phyloP scores from a whole-genome alignment of 2,797 vertebrate genomes.

The Thamnophis elegans region DNA sequence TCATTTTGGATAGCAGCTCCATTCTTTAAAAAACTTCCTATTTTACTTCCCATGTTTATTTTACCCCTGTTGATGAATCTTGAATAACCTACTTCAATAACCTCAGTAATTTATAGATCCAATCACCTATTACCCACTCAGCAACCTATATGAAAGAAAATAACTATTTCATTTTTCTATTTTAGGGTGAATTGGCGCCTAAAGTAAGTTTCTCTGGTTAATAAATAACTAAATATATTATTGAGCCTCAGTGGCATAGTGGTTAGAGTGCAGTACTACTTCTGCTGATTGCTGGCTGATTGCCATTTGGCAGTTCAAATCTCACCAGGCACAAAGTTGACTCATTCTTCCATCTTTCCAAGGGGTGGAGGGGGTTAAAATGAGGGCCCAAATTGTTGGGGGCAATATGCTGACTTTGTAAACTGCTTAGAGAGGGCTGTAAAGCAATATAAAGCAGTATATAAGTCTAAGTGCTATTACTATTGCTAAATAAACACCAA shows the following conservation, averaged over 20 bases:
- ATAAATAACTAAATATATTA: not conserved
- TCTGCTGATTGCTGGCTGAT: too few relatives aligned
- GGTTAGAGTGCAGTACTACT: too few relatives aligned
- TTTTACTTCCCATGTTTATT: not conserved
- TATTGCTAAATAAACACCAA: not conserved
- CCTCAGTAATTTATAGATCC: not conserved
- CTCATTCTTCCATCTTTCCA: too few relatives aligned
- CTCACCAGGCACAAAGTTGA: too few relatives aligned
- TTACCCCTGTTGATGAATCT: not conserved
- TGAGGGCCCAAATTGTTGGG: too few relatives aligned
- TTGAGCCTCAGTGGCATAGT: too few relatives aligned
- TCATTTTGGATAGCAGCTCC: not conserved
- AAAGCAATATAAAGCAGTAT: too few relatives aligned
- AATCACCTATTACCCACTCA: not conserved
- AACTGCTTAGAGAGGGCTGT: too few relatives aligned
- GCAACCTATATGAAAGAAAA: not conserved
- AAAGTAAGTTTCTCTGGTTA: not conserved
- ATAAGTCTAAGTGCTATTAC: too few relatives aligned
- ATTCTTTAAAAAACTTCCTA: not conserved
- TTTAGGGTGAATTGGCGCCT: accelerated
- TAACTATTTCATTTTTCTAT: not conserved
- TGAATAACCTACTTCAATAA: not conserved
- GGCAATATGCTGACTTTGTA: too few relatives aligned
- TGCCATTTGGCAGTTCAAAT: too few relatives aligned
- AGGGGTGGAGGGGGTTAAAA: too few relatives aligned